A percentile compares a stretch with the other conserved stretches of the same genome.
These are phyloP conservation scores for Notocelia uddmanniana DNA, from an alignment of 2,888 invertebrate genomes.

Conservation along the genomic window DNA sequence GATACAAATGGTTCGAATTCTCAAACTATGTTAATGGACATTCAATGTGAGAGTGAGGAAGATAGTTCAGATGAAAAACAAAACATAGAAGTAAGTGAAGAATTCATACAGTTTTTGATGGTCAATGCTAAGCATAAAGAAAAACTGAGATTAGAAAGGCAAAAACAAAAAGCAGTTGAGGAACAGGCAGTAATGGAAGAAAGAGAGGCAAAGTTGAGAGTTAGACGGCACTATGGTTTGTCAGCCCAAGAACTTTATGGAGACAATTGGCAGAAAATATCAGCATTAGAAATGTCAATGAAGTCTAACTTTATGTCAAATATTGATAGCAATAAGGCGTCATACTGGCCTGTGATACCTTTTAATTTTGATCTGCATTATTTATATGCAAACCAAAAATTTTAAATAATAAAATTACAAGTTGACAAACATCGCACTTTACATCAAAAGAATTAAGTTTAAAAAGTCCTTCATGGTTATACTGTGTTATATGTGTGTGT, in stretches of 20 bases:
- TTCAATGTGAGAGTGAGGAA: slow-evolving; percentile 56
- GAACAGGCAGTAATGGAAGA: slow-evolving; percentile 47
- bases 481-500: no score
- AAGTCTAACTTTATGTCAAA: slow-evolving; percentile 88
- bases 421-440: no score
- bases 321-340: slow-evolving; percentile 86
- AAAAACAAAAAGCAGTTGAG: slow-evolving; percentile 56
- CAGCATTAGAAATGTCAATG: slow-evolving; percentile 90
- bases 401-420: neutral
- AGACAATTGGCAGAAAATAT: slow-evolving; percentile 87
- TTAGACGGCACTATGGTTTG: slow-evolving; percentile 40
- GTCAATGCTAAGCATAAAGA: slow-evolving; percentile 85
- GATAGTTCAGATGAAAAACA: slow-evolving; percentile 52
- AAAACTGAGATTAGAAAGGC: slow-evolving; percentile 66
- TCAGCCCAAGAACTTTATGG: slow-evolving; percentile 85
- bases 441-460: no score
- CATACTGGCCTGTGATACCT: slow-evolving; percentile 91
- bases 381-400: slow-evolving; percentile 16
- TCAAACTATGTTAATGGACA: slow-evolving; percentile 42
- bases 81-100: slow-evolving; percentile 86
- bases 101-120: slow-evolving; percentile 87
- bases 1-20: slow-evolving; percentile 53
- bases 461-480: no score
- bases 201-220: slow-evolving; percentile 66
- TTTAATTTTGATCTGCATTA: slow-evolving; percentile 74